phyloP scores from a whole-genome alignment of 2,797 vertebrate genomes.

The Danio albolineatus region DNA sequence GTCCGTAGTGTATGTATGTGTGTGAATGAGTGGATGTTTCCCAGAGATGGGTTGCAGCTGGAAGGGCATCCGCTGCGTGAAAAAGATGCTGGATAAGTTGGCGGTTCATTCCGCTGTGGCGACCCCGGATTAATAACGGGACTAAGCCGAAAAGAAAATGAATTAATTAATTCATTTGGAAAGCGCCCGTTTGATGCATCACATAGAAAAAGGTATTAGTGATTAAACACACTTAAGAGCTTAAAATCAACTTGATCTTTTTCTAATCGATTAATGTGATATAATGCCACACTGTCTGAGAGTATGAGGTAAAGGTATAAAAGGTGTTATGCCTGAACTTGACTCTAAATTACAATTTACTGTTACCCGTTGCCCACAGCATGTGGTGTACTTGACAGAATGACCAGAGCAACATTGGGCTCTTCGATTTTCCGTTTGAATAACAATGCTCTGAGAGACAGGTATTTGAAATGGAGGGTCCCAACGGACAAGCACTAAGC shows the following conservation, averaged over 20 bases:
- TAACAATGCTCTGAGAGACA: slow-evolving; percentile 60
- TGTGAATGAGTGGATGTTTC: no score
- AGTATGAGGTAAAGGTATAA: not conserved
- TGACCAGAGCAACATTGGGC: slow-evolving; percentile 37
- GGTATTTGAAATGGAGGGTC: slow-evolving; percentile 58
- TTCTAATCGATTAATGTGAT: slow-evolving; percentile 24
- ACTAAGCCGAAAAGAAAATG: no score
- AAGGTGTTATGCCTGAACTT: slow-evolving; percentile 29
- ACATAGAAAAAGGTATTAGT: not conserved
- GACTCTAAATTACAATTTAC: slow-evolving; percentile 43
- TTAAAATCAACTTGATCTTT: slow-evolving; percentile 12
- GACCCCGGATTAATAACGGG: no score
- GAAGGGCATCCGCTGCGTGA: no score
- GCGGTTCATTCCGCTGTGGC: no score
- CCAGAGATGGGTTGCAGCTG: no score
- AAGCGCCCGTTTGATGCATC: not conserved
- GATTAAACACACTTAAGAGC: not conserved
- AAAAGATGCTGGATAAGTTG: no score
- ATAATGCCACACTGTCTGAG: not conserved
- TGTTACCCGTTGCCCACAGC: slow-evolving; percentile 40
- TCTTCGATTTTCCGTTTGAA: slow-evolving; percentile 62
- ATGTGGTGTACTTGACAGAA: slow-evolving; percentile 49
- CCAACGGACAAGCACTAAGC: slow-evolving; percentile 58
- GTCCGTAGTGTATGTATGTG: no score
- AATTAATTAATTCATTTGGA: not conserved